Percentiles rank a stretch among this genome's conserved stretches.
Evolutionary conservation across 2,113 vertebrate genomes (phyloP).

Genomic region (Gorsachius goisagi): DNA sequence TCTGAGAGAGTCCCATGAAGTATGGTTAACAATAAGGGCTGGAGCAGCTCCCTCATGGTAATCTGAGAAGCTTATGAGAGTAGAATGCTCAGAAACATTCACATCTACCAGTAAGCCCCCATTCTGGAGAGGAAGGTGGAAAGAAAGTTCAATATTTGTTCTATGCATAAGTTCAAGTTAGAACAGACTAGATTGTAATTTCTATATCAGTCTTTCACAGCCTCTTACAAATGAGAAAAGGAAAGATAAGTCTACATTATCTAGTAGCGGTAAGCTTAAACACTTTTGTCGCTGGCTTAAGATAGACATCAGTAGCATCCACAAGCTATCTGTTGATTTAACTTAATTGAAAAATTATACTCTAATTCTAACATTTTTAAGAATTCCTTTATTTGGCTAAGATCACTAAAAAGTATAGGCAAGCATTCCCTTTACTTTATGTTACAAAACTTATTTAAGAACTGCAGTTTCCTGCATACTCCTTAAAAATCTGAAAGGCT

Average conservation of each 20-base stretch:
- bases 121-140: slow-evolving; percentile 68
- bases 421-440: neutral
- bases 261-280: neutral
- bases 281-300: neutral
- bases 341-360: neutral
- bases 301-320: neutral
- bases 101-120: slow-evolving; percentile 89
- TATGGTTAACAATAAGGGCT: slow-evolving; percentile 91
- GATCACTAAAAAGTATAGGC: neutral
- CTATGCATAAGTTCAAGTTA: neutral
- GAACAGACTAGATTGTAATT: neutral
- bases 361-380: neutral
- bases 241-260: neutral
- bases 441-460: neutral
- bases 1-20: slow-evolving; percentile 75
- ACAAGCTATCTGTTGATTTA: neutral
- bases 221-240: neutral
- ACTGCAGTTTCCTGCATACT: neutral
- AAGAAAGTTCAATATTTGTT: neutral
- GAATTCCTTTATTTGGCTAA: neutral
- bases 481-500: neutral
- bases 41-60: slow-evolving; percentile 93
- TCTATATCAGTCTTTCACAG: neutral
- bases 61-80: slow-evolving; percentile 85
- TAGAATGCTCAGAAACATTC: slow-evolving; percentile 86